These are phyloP conservation scores for Lamprologus callipterus DNA, from an alignment of 2,113 vertebrate species.

Conservation along the genomic window DNA sequence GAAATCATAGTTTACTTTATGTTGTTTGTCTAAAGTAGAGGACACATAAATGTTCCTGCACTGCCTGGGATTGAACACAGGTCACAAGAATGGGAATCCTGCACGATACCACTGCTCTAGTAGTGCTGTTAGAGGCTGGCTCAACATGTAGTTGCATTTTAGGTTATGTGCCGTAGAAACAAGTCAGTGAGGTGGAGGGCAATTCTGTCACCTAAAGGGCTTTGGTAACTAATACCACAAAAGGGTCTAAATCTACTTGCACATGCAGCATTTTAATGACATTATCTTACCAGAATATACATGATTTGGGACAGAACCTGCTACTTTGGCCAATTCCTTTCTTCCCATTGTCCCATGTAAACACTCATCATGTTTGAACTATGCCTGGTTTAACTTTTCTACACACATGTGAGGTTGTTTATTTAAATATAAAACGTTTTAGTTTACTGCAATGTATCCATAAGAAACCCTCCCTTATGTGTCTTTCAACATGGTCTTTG, in stretches of 20 bases:
- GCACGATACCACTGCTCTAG: slow-evolving; percentile 91
- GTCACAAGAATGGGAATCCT: slow-evolving; percentile 99
- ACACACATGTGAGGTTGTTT: accelerated
- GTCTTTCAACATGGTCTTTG: accelerated
- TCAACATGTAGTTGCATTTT: accelerated
- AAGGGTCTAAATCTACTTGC: background rate
- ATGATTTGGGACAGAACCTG: accelerated
- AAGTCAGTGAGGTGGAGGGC: accelerated
- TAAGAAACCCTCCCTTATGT: accelerated
- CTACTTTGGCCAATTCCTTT: accelerated
- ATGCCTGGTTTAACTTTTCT: background rate
- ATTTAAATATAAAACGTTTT: background rate
- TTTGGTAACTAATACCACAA: accelerated
- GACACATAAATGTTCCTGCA: accelerated
- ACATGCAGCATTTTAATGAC: background rate
- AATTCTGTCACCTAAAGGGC: background rate
- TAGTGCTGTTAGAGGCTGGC: accelerated
- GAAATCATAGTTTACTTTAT: background rate
- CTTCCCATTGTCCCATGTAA: background rate
- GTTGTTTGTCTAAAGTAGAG: accelerated
- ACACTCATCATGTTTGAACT: background rate
- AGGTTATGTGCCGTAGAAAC: accelerated
- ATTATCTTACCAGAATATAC: background rate
- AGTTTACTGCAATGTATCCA: accelerated
- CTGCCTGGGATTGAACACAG: slow-evolving; percentile 77